Percentiles rank a stretch among this genome's conserved stretches.
These are phyloP conservation scores for Brachyptera putata DNA, from an alignment of 2,888 invertebrate genomes.

Conservation along the genomic window DNA sequence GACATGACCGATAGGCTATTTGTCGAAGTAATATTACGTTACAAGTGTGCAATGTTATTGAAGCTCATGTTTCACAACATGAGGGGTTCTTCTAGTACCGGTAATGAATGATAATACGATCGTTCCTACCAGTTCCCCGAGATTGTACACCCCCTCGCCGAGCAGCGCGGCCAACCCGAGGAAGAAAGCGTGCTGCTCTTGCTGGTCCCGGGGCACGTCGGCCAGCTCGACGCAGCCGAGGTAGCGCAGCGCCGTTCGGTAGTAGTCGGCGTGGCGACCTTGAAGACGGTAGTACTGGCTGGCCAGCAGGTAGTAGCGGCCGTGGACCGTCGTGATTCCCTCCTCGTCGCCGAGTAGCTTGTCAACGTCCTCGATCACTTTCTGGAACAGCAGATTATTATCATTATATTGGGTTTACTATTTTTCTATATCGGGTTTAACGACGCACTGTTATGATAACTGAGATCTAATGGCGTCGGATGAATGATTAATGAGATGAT, in stretches of 20 bases:
- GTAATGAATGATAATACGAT: no score
- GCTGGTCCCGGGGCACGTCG: slow-evolving; percentile 59
- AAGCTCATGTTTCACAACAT: no score
- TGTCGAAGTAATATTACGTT: no score
- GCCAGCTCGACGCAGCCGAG: slow-evolving; percentile 70
- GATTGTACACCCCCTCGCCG: slow-evolving; percentile 93
- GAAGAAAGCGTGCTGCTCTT: slow-evolving; percentile 79
- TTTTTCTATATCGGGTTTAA: no score
- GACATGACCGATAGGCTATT: no score
- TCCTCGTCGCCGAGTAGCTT: slow-evolving; percentile 82
- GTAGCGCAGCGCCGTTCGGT: slow-evolving; percentile 85
- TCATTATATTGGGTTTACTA: no score
- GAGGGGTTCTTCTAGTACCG: no score
- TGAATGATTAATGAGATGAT: no score
- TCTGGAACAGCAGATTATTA: slow-evolving; percentile 47
- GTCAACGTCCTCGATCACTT: slow-evolving; percentile 83
- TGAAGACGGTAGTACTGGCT: slow-evolving; percentile 85
- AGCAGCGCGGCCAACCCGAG: slow-evolving; percentile 90
- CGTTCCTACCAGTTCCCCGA: slow-evolving; percentile 78
- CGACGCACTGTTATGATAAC: no score
- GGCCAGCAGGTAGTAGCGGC: slow-evolving; percentile 87
- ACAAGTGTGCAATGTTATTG: no score
- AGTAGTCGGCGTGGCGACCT: slow-evolving; percentile 92
- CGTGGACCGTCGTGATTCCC: slow-evolving; percentile 90
- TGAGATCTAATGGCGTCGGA: no score